phyloP scores from a whole-genome alignment of 2,888 invertebrate genomes.

The Parascotia fuliginaria region DNA sequence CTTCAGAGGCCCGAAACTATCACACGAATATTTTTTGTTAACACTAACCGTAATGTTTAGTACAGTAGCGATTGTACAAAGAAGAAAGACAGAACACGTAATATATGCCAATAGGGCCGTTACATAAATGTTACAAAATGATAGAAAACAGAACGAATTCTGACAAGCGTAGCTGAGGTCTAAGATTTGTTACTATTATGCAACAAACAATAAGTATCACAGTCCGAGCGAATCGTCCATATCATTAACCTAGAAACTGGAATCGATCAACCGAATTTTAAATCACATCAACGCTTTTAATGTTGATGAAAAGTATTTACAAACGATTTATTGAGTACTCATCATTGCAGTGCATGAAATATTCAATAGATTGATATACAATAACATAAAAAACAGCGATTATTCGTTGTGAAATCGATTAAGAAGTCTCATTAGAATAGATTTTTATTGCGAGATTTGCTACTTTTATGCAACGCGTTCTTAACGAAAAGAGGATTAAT shows the following conservation, averaged over 20 bases:
- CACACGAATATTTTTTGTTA: neutral
- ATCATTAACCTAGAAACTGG: conserved; percentile 52
- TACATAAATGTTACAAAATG: conserved; percentile 43
- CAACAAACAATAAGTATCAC: conserved; percentile 46
- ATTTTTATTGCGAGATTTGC: conserved; percentile 13
- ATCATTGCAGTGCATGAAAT: conserved; percentile 16
- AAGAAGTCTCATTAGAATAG: conserved; percentile 2
- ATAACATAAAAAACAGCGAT: neutral
- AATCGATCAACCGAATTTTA: conserved; percentile 38
- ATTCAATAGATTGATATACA: neutral
- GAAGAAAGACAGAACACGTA: neutral
- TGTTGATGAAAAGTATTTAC: conserved; percentile 14
- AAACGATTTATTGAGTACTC: neutral
- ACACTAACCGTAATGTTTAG: neutral
- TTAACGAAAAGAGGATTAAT: conserved; percentile 43
- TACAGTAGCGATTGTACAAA: neutral
- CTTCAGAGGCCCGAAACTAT: conserved; percentile 6
- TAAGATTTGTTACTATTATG: conserved; percentile 50
- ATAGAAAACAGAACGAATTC: conserved; percentile 46
- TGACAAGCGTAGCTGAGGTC: conserved; percentile 29
- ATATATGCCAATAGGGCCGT: conserved; percentile 25
- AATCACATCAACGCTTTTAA: conserved; percentile 22
- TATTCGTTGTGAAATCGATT: neutral
- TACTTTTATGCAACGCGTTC: conserved; percentile 26
- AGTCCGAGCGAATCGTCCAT: conserved; percentile 40